Base-by-base conservation (phyloP, 92 coral and sea anemone species). In the Palythoa heliodiscus region DNA sequence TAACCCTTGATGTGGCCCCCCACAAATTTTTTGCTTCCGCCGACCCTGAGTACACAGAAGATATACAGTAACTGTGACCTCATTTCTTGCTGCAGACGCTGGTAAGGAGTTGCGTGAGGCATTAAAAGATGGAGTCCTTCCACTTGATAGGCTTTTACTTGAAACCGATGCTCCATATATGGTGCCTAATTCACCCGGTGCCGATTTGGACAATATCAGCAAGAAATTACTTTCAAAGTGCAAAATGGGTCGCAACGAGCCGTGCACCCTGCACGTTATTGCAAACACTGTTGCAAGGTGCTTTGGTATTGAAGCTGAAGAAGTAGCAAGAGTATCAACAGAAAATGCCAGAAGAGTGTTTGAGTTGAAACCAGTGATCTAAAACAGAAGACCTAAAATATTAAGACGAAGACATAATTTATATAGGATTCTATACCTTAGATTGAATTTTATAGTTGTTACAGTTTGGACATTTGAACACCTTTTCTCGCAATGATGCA, bases 91-190 rank as follows among this genome's bases (percentile, higher is more conserved):
- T 82, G 17, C 78, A 96, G 99, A 96, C 11, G 91, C 91, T 37
- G 98, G 99, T 39, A 95, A 95, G 73, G 89, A 93, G 22, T 83
- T 96, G 3, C 82, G 98, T 29, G 99, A 94, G 89, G 99, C 99
- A 4, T 87, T 96, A 35, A 95, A 93, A 78, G 98, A 96, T 20
- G 98, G 99, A 20, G 93, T 88, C 4, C 92, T 93, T 0, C 99
- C 99, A 2, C 87, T 96, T 48, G 99, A 96, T 66, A 89, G 98
- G 72, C 89, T 96, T 37, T 90, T 96, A 19, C 87, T 96, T 8
- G 99, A 96, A 82, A 96, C 98, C 53, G 97, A 93, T 75, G 99
- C 99, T 4, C 99, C 99, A 6, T 96, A 96, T 87, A 96, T 96
- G 99, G 95, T 95, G 7, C 99, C 99, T 6, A 96, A 93, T 87